phyloP scores from a whole-genome alignment of 2,888 invertebrate species.

The Leptogaster cylindrica region DNA sequence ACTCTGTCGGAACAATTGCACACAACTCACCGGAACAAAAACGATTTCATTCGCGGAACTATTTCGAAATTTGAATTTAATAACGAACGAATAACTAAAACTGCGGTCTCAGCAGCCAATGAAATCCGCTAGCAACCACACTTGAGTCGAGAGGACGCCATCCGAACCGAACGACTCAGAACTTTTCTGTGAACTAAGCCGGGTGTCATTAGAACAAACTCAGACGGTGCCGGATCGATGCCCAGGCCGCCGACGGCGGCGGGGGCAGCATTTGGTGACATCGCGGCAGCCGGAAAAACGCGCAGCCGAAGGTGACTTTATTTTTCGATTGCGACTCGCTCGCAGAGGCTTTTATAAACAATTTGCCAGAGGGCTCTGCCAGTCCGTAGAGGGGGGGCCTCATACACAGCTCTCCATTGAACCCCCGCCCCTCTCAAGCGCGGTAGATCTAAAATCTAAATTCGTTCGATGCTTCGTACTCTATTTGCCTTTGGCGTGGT shows the following conservation, averaged over 20 bases:
- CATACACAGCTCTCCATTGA: neutral
- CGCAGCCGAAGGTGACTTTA: slow-evolving; percentile 12
- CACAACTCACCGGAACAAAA: neutral
- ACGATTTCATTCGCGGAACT: neutral
- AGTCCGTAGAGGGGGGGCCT: neutral
- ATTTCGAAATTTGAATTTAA: neutral
- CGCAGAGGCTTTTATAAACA: slow-evolving; percentile 20
- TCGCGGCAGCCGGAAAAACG: neutral
- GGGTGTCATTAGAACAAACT: slow-evolving; percentile 15
- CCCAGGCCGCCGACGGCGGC: neutral
- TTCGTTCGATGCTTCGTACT: neutral
- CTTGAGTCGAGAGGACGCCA: too few relatives aligned
- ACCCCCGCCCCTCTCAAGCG: too few relatives aligned
- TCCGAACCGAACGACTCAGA: slow-evolving; percentile 43
- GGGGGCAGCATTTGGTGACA: slow-evolving; percentile 2
- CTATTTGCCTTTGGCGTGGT: slow-evolving; percentile 27
- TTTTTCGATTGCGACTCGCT: neutral
- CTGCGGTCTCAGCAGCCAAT: neutral
- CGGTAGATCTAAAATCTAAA: too few relatives aligned
- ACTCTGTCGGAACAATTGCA: neutral
- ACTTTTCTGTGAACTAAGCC: slow-evolving; percentile 41
- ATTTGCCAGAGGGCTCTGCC: slow-evolving; percentile 12
- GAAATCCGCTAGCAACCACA: slow-evolving; percentile 14
- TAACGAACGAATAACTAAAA: neutral
- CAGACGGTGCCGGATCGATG: too few relatives aligned